Conservation (phyloP, 2,113 vertebrate genomes). For the Cavia aperea region DNA sequence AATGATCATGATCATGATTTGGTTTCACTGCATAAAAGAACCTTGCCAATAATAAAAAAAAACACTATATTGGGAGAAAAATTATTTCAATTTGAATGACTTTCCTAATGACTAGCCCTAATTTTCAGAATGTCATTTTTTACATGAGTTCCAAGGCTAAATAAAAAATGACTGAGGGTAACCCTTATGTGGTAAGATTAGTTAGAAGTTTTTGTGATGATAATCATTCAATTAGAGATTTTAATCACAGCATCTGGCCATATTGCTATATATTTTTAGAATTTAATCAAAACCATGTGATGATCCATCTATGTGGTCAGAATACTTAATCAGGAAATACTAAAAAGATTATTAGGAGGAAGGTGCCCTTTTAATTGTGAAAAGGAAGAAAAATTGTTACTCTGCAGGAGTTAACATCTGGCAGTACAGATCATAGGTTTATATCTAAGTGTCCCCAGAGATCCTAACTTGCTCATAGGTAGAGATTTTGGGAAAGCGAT, state of each 20-base stretch:
- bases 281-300: neutral
- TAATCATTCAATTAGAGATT: constrained; percentile 32
- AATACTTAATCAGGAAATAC: constrained; percentile 12
- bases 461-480: neutral
- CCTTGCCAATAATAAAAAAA: constrained; percentile 26
- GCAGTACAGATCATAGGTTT: neutral
- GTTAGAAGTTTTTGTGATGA: constrained; percentile 8
- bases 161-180: constrained; percentile 13
- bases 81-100: neutral
- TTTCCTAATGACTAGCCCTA: neutral
- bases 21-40: constrained; percentile 20
- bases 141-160: neutral
- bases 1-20: constrained; percentile 29
- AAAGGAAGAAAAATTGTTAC: neutral
- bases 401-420: neutral
- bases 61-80: constrained; percentile 29
- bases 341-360: neutral
- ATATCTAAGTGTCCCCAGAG: neutral
- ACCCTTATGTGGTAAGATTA: constrained; percentile 14
- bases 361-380: neutral
- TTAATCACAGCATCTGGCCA: constrained; percentile 38
- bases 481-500: neutral
- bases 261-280: neutral
- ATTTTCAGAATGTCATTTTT: constrained; percentile 26
- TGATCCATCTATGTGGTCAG: neutral